phyloP scores from a whole-genome alignment of 2,888 invertebrate genomes.

The Xestia c-nigrum region DNA sequence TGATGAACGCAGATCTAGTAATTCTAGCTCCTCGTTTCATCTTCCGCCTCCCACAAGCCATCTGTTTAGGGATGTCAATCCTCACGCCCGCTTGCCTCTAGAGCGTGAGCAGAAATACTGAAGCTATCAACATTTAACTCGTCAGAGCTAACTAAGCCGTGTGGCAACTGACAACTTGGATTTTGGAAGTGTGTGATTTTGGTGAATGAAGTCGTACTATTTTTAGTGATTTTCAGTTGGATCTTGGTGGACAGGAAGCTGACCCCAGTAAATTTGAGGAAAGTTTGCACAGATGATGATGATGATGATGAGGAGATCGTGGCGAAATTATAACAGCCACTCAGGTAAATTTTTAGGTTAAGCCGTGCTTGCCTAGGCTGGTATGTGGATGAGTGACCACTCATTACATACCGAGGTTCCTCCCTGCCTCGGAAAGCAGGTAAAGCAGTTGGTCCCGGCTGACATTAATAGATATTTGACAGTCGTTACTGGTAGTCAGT shows the following conservation, averaged over 20 bases:
- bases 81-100: slow-evolving; percentile 38
- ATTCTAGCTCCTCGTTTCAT: not conserved
- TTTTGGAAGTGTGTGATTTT: not conserved
- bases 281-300: not conserved
- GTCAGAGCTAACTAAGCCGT: slow-evolving; percentile 6
- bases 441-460: too few species aligned
- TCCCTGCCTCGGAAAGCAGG: too few species aligned
- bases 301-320: not conserved
- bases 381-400: too few species aligned
- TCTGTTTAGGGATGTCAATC: slow-evolving; percentile 60
- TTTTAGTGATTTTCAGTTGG: not conserved
- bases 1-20: slow-evolving; percentile 13
- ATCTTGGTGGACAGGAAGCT: not conserved
- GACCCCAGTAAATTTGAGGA: not conserved
- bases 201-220: not conserved
- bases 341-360: too few species aligned
- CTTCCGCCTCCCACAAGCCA: slow-evolving; percentile 45
- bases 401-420: too few species aligned
- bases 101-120: slow-evolving; percentile 25
- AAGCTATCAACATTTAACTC: slow-evolving; percentile 46
- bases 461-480: too few species aligned
- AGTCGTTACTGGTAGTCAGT: too few species aligned
- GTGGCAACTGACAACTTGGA: not conserved
- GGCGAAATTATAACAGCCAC: too few species aligned
- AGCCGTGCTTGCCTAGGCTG: too few species aligned